These are phyloP conservation scores for Pseudomyrmex pallidus DNA, from an alignment of 1,140 invertebrate species.

Conservation along the genomic window DNA sequence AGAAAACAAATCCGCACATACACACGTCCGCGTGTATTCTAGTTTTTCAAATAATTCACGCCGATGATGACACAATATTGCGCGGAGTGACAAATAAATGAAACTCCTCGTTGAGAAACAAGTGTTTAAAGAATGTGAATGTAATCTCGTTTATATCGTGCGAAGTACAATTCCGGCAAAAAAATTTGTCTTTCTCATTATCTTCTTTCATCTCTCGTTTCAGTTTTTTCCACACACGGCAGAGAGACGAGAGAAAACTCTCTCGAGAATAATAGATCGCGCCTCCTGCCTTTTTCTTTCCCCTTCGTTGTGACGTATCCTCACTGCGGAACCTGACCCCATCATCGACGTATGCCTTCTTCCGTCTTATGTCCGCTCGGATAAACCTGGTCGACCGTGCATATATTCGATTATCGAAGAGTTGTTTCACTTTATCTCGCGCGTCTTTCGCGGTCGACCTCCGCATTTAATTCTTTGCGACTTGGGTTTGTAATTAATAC, in stretches of 20 bases:
- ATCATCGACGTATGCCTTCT: conserved; percentile 18
- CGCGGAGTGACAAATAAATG: background rate
- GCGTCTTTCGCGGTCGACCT: background rate
- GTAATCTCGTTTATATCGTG: background rate
- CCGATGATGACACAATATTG: conserved; percentile 30
- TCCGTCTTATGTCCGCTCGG: conserved; percentile 36
- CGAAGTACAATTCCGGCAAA: background rate
- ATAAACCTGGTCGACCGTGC: conserved; percentile 6
- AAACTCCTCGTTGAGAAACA: background rate
- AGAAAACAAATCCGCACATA: background rate
- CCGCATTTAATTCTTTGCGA: background rate
- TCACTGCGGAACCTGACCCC: conserved; percentile 24
- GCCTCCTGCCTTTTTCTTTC: background rate
- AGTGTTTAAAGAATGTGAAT: background rate
- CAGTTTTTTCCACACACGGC: background rate
- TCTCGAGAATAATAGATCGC: conserved; percentile 3
- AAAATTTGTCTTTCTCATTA: background rate
- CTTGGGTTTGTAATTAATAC: background rate
- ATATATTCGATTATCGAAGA: conserved; percentile 6
- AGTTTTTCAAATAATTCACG: conserved; percentile 11
- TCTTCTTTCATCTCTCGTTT: conserved; percentile 6
- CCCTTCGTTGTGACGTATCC: conserved; percentile 22
- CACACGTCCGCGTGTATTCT: background rate
- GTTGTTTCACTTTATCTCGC: background rate
- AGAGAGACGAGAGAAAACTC: background rate